Base-by-base conservation (phyloP, 2,113 vertebrate genomes). In the Tupaia tana region DNA sequence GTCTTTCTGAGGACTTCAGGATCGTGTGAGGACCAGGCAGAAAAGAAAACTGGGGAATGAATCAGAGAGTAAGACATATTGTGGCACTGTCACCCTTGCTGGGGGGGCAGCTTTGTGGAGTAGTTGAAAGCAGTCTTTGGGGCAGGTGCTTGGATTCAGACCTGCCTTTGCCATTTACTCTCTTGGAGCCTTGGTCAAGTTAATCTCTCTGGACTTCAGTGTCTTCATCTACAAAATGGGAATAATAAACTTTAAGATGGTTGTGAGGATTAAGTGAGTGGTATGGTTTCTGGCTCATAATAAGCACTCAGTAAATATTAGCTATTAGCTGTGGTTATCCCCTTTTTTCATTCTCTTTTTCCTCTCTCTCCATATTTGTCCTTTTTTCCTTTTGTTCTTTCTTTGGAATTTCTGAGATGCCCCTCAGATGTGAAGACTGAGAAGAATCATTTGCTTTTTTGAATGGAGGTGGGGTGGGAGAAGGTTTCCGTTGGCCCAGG, bases 241-340 rank as follows among this genome's bases (percentile, higher is more conserved):
- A 16, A 58, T 79, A 61, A 34, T 82, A 54, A 84, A 56, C 29
- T 94, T 43, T 84, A n/a, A 82, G 19, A 59, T 94, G 86, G 74
- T 90, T 94, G 34, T 27, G 34, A 97, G 86, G 83, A 95, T 95
- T 94, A 79, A 94, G 84, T 91, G 85, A 92, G 6, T 69, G 95
- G 54, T 59, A 66, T 92, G 34, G 34, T 83, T 80, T 97, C 83
- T 97, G 96, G 91, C 56, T 80, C 83, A 73, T 96, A 95, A 91
- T 93, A 95, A 79, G 93, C 71, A 29, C 83, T 90, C 91, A 93
- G 63, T 95, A 95, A 92, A 95, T 93, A 86, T 77, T 86, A 89
- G 71, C 34, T 92, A 2, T 74, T 83, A 96, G 64, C 8, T 63
- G 15, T 71, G 69, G 43, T 70, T 69, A 3, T 24, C 66, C 16